phyloP scores from a whole-genome alignment of 1,140 invertebrate genomes.

The Drosophila albomicans region DNA sequence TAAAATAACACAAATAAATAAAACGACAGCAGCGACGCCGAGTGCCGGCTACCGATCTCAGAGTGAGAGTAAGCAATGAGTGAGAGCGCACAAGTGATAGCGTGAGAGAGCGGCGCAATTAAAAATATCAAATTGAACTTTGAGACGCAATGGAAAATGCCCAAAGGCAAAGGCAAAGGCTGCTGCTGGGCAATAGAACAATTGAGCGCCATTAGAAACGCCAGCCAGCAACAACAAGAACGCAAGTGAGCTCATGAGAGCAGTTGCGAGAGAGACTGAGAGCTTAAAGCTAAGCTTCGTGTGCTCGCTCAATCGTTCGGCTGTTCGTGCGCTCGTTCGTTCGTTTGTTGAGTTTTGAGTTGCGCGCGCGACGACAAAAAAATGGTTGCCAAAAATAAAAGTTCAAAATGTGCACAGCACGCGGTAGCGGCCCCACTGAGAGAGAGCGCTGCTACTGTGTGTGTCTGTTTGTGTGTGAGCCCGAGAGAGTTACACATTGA shows the following conservation, averaged over 20 bases:
- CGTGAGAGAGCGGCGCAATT: constrained; percentile 26
- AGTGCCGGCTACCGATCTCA: constrained; percentile 50
- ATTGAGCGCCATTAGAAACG: constrained; percentile 22
- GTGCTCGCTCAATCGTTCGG: background rate
- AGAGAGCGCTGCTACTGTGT: background rate
- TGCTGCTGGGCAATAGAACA: constrained; percentile 20
- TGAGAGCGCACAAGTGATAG: constrained; percentile 6
- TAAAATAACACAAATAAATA: constrained; percentile 77
- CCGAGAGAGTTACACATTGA: background rate
- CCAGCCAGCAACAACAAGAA: constrained; percentile 24
- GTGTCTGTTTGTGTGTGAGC: background rate
- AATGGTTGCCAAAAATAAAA: constrained; percentile 77
- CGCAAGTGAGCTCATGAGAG: background rate
- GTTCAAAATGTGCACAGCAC: constrained; percentile 56
- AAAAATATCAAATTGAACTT: constrained; percentile 70
- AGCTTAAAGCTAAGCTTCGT: constrained; percentile 32
- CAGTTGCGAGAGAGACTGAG: constrained; percentile 4
- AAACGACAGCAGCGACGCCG: constrained; percentile 55
- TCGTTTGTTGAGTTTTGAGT: constrained; percentile 46
- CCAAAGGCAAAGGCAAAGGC: constrained; percentile 57
- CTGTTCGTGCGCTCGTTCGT: background rate
- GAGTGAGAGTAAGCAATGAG: constrained; percentile 16
- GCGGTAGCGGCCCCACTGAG: constrained; percentile 36
- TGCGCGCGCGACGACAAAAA: constrained; percentile 67
- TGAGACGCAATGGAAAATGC: constrained; percentile 79